Evolutionary conservation across 2,888 invertebrate species (phyloP), one percentile per base, ranked within the genome.

Genomic region (Bursaphelenchus okinawaensis): DNA sequence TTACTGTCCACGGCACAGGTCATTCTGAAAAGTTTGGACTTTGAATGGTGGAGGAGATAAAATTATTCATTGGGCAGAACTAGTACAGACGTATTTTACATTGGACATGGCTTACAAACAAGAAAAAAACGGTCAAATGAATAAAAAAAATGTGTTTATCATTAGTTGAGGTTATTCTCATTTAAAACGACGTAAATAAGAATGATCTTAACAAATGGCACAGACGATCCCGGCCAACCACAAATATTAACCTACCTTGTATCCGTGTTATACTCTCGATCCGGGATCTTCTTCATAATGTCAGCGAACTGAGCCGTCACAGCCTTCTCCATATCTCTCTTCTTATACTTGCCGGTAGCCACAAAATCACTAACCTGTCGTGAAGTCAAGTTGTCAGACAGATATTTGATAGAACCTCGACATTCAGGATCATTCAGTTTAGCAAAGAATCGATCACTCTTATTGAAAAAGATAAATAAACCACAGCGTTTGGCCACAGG

Each of bases 381-480:
- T 7, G 19, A 16, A 22, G 52, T 40, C 19, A 69, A 29, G 28
- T 61, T 63, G 27, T 55, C 31, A 27, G 28, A 27, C 51, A 69
- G 52, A 50, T 73, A 73, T 55, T 55, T 24, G 16, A 73, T 56
- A 59, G 67, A 68, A 20, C 66, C 56, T 26, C 64, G 31, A 57
- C 71, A 71, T 31, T 58, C 63, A 9, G 52, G 40, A 19, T 70
- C 70, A n/a, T 68, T 50, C n/a, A 74, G 52, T 28, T 77, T 78
- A 31, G 72, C 71, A 55, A 73, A 70, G 68, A 77, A 79, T 4
- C 78, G 62, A 62, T 79, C 79, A 55, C 74, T 71, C 65, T 79
- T 79, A 67, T 79, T 79, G 69, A 79, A 75, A 61, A 79, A 80
- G 50, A 79, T 73, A 67, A 79, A 70, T 12, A 78, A 64, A 8